Evolutionary conservation across 2,888 invertebrate genomes (phyloP).

Genomic region (Stenchaetothrips biformis): DNA sequence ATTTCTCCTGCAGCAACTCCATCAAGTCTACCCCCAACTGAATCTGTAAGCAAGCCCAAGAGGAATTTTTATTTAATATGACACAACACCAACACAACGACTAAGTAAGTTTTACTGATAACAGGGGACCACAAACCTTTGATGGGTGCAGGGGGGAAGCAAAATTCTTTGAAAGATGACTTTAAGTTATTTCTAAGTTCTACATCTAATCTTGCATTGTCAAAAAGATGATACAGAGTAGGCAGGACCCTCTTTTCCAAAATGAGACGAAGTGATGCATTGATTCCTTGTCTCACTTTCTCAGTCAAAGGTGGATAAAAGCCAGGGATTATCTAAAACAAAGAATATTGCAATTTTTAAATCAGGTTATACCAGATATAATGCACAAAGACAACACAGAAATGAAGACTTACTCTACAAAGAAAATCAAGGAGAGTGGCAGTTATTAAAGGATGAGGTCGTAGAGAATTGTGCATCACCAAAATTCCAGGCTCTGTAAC

Average conservation of each 20-base stretch:
- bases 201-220: slow-evolving; percentile 79
- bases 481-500: slow-evolving; percentile 78
- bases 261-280: slow-evolving; percentile 76
- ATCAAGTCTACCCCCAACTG: slow-evolving; percentile 18
- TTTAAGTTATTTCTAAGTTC: slow-evolving; percentile 78
- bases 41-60: background rate
- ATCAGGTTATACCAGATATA: background rate
- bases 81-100: background rate
- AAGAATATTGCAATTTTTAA: slow-evolving; percentile 34
- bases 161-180: slow-evolving; percentile 90
- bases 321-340: slow-evolving; percentile 71
- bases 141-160: slow-evolving; percentile 51
- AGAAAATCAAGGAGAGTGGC: slow-evolving; percentile 86
- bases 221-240: slow-evolving; percentile 79
- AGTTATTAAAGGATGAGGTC: slow-evolving; percentile 85
- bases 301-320: slow-evolving; percentile 75
- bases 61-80: background rate
- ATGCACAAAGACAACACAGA: background rate
- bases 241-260: slow-evolving; percentile 86
- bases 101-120: background rate
- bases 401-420: slow-evolving; percentile 57
- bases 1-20: background rate
- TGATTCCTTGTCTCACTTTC: slow-evolving; percentile 75
- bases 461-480: slow-evolving; percentile 90
- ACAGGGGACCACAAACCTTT: slow-evolving; percentile 47